A percentile compares a stretch with the other conserved stretches of the same genome.
phyloP scores from a whole-genome alignment of 2,113 vertebrate genomes.

The Aptenodytes patagonicus region DNA sequence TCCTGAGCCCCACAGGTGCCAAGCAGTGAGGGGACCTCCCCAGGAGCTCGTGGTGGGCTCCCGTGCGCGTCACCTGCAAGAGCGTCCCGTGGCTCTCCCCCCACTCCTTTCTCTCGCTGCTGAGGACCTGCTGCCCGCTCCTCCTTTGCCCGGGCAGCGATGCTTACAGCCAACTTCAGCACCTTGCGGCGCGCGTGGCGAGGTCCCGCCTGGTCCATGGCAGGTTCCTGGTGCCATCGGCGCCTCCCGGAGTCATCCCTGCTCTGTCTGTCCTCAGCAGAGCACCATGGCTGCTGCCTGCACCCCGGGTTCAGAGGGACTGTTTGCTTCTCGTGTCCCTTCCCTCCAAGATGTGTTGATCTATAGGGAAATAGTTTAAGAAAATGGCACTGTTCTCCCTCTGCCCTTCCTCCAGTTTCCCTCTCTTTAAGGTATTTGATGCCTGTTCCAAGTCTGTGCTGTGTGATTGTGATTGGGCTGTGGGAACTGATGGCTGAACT shows the following conservation, averaged over 20 bases:
- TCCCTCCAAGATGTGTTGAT: fast-evolving
- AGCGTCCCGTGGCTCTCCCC: background rate
- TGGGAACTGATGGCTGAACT: fast-evolving
- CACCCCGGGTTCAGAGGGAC: fast-evolving
- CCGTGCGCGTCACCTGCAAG: fast-evolving
- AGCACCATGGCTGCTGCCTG: fast-evolving
- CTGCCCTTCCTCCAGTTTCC: background rate
- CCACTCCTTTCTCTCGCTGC: fast-evolving
- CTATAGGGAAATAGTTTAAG: background rate
- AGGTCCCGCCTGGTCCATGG: fast-evolving
- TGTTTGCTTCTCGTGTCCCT: background rate
- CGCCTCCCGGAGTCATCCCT: fast-evolving
- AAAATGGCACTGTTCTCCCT: background rate
- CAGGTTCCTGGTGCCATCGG: fast-evolving
- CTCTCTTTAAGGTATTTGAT: background rate
- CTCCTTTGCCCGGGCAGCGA: fast-evolving
- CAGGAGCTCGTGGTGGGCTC: background rate
- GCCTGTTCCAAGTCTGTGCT: background rate
- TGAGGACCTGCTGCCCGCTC: fast-evolving
- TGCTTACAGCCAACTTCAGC: background rate
- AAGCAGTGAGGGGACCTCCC: fast-evolving
- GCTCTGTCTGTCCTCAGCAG: background rate
- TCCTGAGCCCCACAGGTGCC: fast-evolving
- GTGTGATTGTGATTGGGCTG: fast-evolving
- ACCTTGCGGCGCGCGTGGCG: fast-evolving